Percentiles rank a stretch among this genome's conserved stretches.
Evolutionary conservation across 2,113 vertebrate species (phyloP).

Genomic region (Brachyhypopomus gauderio): DNA sequence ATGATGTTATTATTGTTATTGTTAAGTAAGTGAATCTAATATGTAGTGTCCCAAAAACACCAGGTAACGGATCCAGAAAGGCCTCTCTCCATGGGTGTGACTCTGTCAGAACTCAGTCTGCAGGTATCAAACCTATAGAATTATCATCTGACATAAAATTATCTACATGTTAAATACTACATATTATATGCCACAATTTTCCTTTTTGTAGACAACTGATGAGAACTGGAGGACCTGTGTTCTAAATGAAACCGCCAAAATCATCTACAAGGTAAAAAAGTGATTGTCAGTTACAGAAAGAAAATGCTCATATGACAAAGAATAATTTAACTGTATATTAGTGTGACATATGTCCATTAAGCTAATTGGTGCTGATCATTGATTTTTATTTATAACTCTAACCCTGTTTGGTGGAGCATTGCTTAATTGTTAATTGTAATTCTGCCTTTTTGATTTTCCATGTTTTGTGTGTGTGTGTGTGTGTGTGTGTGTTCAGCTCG

Average conservation of each 20-base stretch:
- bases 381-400: too few species aligned
- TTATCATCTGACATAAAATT: not conserved
- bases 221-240: conserved; percentile 90
- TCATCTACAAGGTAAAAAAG: conserved; percentile 92
- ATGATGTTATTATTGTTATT: too few species aligned
- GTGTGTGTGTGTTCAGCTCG: conserved; percentile 73
- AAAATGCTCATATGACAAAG: too few species aligned
- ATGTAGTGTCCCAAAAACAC: conserved; percentile 37
- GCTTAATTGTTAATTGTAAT: not conserved
- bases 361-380: too few species aligned
- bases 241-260: conserved; percentile 90
- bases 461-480: conserved; percentile 19
- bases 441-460: not conserved
- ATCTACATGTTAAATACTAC: too few species aligned
- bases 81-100: conserved; percentile 88
- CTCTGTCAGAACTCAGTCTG: conserved; percentile 89
- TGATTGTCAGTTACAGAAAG: too few species aligned
- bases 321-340: too few species aligned
- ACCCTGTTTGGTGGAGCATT: too few species aligned
- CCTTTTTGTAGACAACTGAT: conserved; percentile 83
- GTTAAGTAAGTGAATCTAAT: not conserved
- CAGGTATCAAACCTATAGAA: conserved; percentile 73
- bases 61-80: conserved; percentile 85
- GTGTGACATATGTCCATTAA: too few species aligned
- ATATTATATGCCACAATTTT: not conserved